A percentile compares a stretch with the other conserved stretches of the same genome.
phyloP scores from a whole-genome alignment of 2,888 invertebrate genomes.

The Molorchus minor region DNA sequence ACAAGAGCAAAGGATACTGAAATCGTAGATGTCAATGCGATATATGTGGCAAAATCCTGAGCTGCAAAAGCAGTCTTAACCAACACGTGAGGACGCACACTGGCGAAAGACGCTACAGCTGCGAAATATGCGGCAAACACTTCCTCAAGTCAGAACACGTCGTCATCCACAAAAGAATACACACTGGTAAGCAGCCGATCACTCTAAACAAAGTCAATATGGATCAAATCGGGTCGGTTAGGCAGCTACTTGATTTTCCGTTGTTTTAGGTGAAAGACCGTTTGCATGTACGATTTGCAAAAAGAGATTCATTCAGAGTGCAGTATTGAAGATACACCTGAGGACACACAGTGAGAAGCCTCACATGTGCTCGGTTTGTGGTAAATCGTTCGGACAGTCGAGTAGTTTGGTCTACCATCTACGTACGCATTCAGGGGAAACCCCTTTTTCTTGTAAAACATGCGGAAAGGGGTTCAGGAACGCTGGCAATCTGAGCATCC shows the following conservation, averaged over 20 bases:
- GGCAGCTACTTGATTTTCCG: too few relatives aligned
- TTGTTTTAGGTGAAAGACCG: constrained; percentile 45
- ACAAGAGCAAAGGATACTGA: constrained; percentile 16
- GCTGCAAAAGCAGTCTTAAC: constrained; percentile 46
- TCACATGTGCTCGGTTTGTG: constrained; percentile 61
- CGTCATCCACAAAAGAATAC: constrained; percentile 50
- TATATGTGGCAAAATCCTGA: constrained; percentile 48
- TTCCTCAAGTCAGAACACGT: constrained; percentile 51
- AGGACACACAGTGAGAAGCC: constrained; percentile 53
- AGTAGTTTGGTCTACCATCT: constrained; percentile 49
- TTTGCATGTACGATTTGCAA: constrained; percentile 44
- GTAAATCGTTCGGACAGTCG: constrained; percentile 52
- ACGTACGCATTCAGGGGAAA: constrained; percentile 51
- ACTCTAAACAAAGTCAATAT: too few relatives aligned
- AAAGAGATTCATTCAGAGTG: constrained; percentile 47
- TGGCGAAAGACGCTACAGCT: constrained; percentile 49
- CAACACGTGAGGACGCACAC: constrained; percentile 48
- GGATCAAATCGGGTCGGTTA: too few relatives aligned
- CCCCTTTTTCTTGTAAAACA: constrained; percentile 47
- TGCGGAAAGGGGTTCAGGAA: constrained; percentile 52
- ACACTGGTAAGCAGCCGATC: constrained; percentile 47
- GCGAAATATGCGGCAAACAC: constrained; percentile 48
- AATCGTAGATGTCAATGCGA: constrained; percentile 47
- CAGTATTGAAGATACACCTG: constrained; percentile 48
- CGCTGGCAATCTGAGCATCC: constrained; percentile 52